These are phyloP conservation scores for Ahaetulla prasina DNA, from an alignment of 2,113 vertebrate species.

Conservation along the genomic window DNA sequence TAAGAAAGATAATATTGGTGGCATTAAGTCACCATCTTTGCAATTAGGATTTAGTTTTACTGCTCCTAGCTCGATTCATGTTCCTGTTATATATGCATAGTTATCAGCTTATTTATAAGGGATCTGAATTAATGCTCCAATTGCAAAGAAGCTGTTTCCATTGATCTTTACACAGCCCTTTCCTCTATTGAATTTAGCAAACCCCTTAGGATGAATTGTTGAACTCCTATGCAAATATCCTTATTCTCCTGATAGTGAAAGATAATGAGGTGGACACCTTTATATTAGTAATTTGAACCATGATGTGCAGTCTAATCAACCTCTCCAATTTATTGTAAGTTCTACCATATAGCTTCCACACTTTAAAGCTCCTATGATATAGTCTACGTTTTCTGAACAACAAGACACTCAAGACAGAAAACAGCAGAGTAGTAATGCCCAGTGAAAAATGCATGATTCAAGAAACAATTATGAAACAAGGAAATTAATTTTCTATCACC, in stretches of 20 bases:
- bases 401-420: not conserved
- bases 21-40: not conserved
- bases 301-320: not conserved
- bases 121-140: not conserved
- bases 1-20: not conserved
- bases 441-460: not conserved
- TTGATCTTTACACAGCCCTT: not conserved
- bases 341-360: not conserved
- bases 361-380: not conserved
- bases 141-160: not conserved
- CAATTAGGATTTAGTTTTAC: not conserved
- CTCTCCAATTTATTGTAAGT: not conserved
- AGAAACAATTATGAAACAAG: not conserved
- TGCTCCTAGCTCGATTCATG: not conserved
- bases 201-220: not conserved
- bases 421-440: not conserved
- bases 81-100: not conserved
- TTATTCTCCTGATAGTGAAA: not conserved
- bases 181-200: constrained; percentile 4
- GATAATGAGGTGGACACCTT: not conserved
- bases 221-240: not conserved
- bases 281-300: not conserved
- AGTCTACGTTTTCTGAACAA: not conserved
- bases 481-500: not conserved
- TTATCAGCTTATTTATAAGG: not conserved